Evolutionary conservation across 2,113 vertebrate species (phyloP).

Genomic region (Centrocercus urophasianus): DNA sequence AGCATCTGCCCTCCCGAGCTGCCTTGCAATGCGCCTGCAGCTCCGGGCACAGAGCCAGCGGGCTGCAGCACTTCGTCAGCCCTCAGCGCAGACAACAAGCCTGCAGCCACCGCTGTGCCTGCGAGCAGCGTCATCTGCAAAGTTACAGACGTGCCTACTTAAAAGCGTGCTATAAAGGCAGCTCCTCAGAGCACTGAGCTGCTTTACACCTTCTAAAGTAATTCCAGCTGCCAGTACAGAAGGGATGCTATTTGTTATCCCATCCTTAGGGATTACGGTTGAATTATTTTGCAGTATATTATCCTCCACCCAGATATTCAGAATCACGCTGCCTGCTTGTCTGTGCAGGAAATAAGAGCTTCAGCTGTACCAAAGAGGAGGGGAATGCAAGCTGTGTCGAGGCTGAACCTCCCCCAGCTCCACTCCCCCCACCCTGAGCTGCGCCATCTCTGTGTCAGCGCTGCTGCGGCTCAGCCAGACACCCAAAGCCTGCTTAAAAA

Average conservation of each 20-base stretch:
- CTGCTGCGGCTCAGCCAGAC: conserved; percentile 3
- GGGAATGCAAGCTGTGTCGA: conserved; percentile 1
- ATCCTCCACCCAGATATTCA: conserved; percentile 44
- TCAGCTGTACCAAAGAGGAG: conserved; percentile 9
- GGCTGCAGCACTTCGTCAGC: background rate
- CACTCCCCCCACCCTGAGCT: background rate
- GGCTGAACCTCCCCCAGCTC: background rate
- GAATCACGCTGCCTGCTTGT: conserved; percentile 26
- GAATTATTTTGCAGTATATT: conserved; percentile 33
- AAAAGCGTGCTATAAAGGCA: background rate
- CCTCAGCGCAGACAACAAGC: background rate
- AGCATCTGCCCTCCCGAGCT: background rate
- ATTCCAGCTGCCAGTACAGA: conserved; percentile 31
- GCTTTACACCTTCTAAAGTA: conserved; percentile 50
- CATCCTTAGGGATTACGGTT: conserved; percentile 17
- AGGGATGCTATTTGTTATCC: conserved; percentile 45
- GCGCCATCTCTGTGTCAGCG: conserved; percentile 23
- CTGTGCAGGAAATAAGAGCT: conserved; percentile 28
- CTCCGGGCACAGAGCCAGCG: background rate
- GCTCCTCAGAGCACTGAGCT: conserved; percentile 8
- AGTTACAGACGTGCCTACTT: conserved; percentile 34
- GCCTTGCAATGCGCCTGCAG: background rate
- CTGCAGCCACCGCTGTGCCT: background rate
- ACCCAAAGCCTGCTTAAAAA: conserved; percentile 45
- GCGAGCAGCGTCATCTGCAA: background rate